phyloP scores from a whole-genome alignment of 2,888 invertebrate species.

The Lapara coniferarum region DNA sequence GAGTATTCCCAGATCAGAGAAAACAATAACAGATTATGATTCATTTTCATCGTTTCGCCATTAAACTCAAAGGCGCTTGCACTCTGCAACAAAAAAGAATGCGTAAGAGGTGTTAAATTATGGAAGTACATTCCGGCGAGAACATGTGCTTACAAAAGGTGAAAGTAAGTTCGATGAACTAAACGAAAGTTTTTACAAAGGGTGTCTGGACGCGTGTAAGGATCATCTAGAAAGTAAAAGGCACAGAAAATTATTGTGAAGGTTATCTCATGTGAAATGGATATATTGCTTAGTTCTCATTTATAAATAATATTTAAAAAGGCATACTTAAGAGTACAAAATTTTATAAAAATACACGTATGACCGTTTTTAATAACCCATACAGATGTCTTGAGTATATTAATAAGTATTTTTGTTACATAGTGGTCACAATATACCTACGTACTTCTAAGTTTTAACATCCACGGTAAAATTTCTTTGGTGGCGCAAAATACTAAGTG shows the following conservation, averaged over 20 bases:
- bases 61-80: background rate
- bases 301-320: too few relatives aligned
- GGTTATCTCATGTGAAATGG: background rate
- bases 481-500: too few relatives aligned
- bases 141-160: constrained; percentile 73
- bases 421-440: too few relatives aligned
- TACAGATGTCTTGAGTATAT: too few relatives aligned
- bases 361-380: too few relatives aligned
- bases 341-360: too few relatives aligned
- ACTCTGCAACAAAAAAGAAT: constrained; percentile 3
- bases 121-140: constrained; percentile 77
- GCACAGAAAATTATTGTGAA: constrained; percentile 25
- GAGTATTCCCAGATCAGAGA: too few relatives aligned
- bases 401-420: too few relatives aligned
- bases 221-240: constrained; percentile 68
- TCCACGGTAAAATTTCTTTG: too few relatives aligned
- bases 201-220: constrained; percentile 53
- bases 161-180: constrained; percentile 83
- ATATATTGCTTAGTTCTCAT: too few relatives aligned
- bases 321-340: too few relatives aligned
- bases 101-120: constrained; percentile 62
- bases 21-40: background rate
- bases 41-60: background rate
- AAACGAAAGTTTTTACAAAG: constrained; percentile 76
- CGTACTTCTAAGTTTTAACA: too few relatives aligned